Base-by-base conservation (phyloP, 2,113 vertebrate genomes). In the Rynchops niger region DNA sequence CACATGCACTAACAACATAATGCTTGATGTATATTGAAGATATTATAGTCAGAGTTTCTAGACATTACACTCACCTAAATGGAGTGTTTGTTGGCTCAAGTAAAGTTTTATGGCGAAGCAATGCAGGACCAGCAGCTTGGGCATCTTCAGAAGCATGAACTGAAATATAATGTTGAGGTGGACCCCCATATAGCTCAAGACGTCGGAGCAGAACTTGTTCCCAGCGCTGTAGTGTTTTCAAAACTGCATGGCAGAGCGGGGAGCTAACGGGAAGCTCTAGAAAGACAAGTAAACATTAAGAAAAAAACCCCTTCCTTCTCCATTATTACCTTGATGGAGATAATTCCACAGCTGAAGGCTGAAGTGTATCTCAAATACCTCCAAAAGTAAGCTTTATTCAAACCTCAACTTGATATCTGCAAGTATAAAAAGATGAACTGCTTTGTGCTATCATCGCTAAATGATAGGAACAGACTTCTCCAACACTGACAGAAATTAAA, bases 151-250 rank as follows among this genome's bases (percentile, higher is more conserved):
- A 98, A 61, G 98, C 97, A 82, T 98, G 98, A 90, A 98, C 97
- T 92, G 98, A 98, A 82, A 99, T 99, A 89, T 99, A 99, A 81
- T 99, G 98, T 40, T 99, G 97, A 70, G 99, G 99, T 23, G 99
- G 99, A 8, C 99, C 99, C 13, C 98, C 99, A 45, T 99, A 99
- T 14, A 99, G 96, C 98, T 99, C 99, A 95, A 99, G 98, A 88
- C 98, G 98, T 94, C 99, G 98, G 58, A 99, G 98, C 71, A 99
- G 98, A 95, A 99, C 99, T 98, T 99, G 99, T 85, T 99, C 99
- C 99, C 99, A 99, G 74, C 99, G 98, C 69, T 99, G 99, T 20
- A 99, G 98, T 14, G 99, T 99, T 98, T 99, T 99, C 79, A 99
- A 97, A 89, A 99, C 98, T 17, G 98, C 97, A 90, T 99, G 99